phyloP scores from a whole-genome alignment of 1,140 invertebrate species.

The Zaprionus inermis region DNA sequence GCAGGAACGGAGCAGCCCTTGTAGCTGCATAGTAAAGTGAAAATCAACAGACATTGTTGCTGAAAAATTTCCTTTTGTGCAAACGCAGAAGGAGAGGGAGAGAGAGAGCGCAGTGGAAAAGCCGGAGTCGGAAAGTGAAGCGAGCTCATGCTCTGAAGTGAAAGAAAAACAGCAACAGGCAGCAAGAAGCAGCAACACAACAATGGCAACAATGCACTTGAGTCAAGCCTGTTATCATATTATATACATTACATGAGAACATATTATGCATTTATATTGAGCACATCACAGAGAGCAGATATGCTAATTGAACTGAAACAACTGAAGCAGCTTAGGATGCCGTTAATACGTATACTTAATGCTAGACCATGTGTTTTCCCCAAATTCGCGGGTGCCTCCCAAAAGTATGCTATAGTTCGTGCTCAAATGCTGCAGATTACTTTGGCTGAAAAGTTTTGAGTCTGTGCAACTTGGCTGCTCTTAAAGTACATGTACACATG shows the following conservation, averaged over 20 bases:
- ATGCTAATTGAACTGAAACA: conserved; percentile 66
- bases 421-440: too few relatives aligned
- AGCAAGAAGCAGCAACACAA: conserved; percentile 36
- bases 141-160: conserved; percentile 65
- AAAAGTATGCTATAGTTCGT: background rate
- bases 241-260: conserved; percentile 42
- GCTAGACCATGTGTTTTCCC: too few relatives aligned
- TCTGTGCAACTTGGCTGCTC: too few relatives aligned
- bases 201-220: conserved; percentile 75
- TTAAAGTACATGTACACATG: conserved; percentile 16
- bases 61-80: conserved; percentile 44
- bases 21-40: conserved; percentile 65
- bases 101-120: conserved; percentile 5
- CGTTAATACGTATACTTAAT: background rate
- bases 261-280: conserved; percentile 15
- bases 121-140: conserved; percentile 73
- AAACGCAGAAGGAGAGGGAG: background rate
- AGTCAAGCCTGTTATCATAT: conserved; percentile 69
- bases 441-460: background rate
- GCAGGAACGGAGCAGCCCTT: conserved; percentile 37
- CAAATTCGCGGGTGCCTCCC: background rate
- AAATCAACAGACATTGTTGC: conserved; percentile 79
- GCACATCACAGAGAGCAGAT: conserved; percentile 28
- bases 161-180: conserved; percentile 76
- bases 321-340: conserved; percentile 2